Evolutionary conservation across 2,888 invertebrate species (phyloP), one percentile per base, ranked within the genome.

Genomic region (Desoria tigrina): DNA sequence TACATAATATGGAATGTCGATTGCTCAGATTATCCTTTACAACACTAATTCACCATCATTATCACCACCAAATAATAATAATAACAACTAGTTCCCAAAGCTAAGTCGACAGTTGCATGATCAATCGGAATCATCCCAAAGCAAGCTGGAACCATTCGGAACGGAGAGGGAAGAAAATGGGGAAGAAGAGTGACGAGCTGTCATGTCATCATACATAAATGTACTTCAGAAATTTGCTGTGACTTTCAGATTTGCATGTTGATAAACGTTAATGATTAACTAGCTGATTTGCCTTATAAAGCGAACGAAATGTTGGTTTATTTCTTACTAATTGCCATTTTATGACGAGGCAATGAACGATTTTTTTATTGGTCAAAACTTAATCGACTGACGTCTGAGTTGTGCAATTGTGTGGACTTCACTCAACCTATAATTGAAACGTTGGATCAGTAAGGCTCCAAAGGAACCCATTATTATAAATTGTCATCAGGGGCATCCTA

Each of bases 251-350:
- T 63, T 60, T 42, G 57, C 57, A 57, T 57, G 57, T 57, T 57
- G 66, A 66, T 64, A 66, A 45, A 58, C 63, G 63, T 67, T 63
- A 62, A 69, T 69, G 66, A 66, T 69, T 66, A 63, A 69, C 66
- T 65, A 68, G 67, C 65, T 71, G 70, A 71, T 68, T 71, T 71
- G 71, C 71, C 71, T 71, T 71, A 68, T 27, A 60, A 66, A 64
- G 57, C 63, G 65, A 71, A 71, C 66, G 71, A 71, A 71, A 65
- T 63, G 64, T 68, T 66, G 28, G 55, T 71, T 66, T 63, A 54
- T 68, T 71, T 68, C 37, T 64, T 51, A 65, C 56, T 67, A 68
- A 66, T 66, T 71, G 59, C 61, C 63, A 63, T 64, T 66, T 54
- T 60, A 68, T 68, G 60, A 71, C 63, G 63, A 57, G 65, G 66